phyloP scores from a whole-genome alignment of 2,797 vertebrate genomes.

The Acipenser transmontanus region DNA sequence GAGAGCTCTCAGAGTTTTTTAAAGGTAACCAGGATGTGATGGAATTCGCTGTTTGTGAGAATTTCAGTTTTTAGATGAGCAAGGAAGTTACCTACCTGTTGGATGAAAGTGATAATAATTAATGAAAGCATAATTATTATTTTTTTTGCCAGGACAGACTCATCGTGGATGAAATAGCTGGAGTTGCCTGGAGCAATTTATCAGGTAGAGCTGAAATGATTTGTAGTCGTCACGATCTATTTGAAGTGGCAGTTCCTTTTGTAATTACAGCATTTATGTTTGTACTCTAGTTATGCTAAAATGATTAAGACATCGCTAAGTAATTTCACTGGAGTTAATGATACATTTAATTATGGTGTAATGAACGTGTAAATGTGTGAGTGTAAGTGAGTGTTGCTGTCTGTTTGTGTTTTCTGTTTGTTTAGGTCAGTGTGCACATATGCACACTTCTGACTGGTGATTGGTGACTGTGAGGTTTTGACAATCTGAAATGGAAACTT shows the following conservation, averaged over 20 bases:
- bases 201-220: not conserved
- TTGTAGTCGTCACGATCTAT: not conserved
- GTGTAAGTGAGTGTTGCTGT: not conserved
- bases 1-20: too few relatives aligned
- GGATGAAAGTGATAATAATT: not conserved
- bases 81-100: too few relatives aligned
- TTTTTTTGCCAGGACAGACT: not conserved
- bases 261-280: not conserved
- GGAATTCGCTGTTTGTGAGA: too few relatives aligned
- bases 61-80: too few relatives aligned
- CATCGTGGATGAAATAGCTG: not conserved
- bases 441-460: too few relatives aligned
- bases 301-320: not conserved
- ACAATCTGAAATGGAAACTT: too few relatives aligned
- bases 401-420: too few relatives aligned
- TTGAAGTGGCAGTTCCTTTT: not conserved
- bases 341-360: not conserved
- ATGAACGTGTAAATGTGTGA: not conserved
- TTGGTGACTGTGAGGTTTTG: too few relatives aligned
- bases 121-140: not conserved
- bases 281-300: not conserved
- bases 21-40: too few relatives aligned
- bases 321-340: not conserved
- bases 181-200: not conserved
- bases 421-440: too few relatives aligned